Base-by-base conservation (phyloP, 2,888 invertebrate genomes). In the Chironomus tentans region DNA sequence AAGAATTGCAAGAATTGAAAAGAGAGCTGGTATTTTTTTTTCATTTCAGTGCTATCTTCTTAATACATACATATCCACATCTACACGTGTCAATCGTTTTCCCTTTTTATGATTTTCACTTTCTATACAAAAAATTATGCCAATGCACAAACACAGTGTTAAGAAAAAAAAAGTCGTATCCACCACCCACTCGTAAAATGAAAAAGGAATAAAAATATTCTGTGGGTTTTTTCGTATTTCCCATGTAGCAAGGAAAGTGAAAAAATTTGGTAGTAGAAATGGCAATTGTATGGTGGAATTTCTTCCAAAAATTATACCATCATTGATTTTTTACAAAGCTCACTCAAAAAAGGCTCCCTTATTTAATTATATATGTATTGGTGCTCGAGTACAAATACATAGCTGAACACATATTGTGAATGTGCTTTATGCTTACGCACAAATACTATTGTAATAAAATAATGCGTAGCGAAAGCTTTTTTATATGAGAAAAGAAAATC, bases 91-190 rank as follows among this genome's bases (percentile, higher is more conserved):
- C 65, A 24, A 65, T 65, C 65, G 65, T 24, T 65, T 65, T 65
- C 65, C 65, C 65, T 65, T 65, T 65, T 65, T 65, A 24, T 65
- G 65, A 10, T 65, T 65, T 65, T 65, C 65, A 65, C 65, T 65
- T 65, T 65, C 65, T 21, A 21, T 24, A 65, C 10, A 12, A 21
- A 62, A 22, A 62, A 18, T 15, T 15, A 50, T 24, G 24, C 65
- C 50, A 50, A 50, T 28, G 5, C 13, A 65, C 65, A 24, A 4
- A 24, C 65, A 65, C 21, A 65, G 21, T 65, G 65, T 24, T 21
- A 38, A 2, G 2, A 2, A 38, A 10, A 38, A 38, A 2, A 28
- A n/a, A n/a, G n/a, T 50, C 50, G n/a, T 15, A 15, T 50, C 15
- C 56, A 18, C n/a, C 50, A n/a, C 50, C 50, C 50, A 50, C 50